Evolutionary conservation across 1,140 invertebrate genomes (phyloP), one percentile per base, ranked within the genome.

Genomic region (Saccostrea cuccullata): DNA sequence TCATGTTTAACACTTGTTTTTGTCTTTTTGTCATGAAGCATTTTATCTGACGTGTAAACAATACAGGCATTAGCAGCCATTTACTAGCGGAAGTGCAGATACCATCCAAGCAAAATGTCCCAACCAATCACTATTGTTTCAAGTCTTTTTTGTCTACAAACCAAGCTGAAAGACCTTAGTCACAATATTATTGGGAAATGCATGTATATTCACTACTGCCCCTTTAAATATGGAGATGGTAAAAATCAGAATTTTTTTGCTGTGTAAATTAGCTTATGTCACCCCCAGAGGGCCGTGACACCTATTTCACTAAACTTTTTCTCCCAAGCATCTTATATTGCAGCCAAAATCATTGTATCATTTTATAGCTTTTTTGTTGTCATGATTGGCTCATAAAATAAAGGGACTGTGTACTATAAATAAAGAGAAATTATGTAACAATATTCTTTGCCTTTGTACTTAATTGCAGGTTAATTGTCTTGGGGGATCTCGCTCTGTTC

Each of bases 371-470:
- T 77, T n/a, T 77, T 36, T 30, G 70, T 77, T 36, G 26, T 36
- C 70, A 15, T 77, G 70, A 77, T 77, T 26, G 70, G 70, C 30
- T 15, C 70, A 77, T 77, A 77, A 77, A 77, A 30, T 36, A 2
- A 12, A 77, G 12, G 30, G 26, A 23, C 30, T 77, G 70, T 26
- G 5, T 36, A 77, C 70, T 77, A 77, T 77, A 77, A 77, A 77
- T 77, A 77, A 77, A 77, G 70, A 30, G 70, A 77, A 77, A 77
- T 77, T 77, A 77, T 77, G 70, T 77, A 77, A 77, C 70, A 77
- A 30, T 77, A 77, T 36, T 77, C 70, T 77, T 26, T 77, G 23
- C 70, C 70, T 77, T 77, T 77, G 70, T 77, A 77, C 70, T 77
- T 77, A 77, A 77, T 77, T 77, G 70, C 70, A 77, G 70, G 70